Evolutionary conservation across 2,113 vertebrate genomes (phyloP).

Genomic region (Holacanthus passer): DNA sequence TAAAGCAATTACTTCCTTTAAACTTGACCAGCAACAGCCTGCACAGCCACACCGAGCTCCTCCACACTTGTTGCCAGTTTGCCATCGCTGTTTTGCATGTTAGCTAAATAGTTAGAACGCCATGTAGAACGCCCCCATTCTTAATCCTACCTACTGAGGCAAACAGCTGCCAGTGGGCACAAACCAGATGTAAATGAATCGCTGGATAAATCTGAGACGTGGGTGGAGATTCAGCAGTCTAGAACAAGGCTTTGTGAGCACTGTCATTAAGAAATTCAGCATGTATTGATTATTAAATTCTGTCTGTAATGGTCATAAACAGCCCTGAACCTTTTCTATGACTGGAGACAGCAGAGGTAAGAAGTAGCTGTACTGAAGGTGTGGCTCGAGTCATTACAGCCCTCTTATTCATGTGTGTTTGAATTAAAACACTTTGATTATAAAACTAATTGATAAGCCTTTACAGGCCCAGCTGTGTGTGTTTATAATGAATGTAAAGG

Average conservation of each 20-base stretch:
- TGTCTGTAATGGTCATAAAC: neutral
- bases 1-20: neutral
- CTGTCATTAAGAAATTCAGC: neutral
- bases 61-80: neutral
- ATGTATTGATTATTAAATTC: neutral
- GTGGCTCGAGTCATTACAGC: neutral
- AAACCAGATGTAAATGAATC: neutral
- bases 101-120: neutral
- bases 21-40: neutral
- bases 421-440: neutral
- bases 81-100: neutral
- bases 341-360: neutral
- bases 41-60: neutral
- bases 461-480: neutral
- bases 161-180: conserved; percentile 1
- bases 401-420: neutral
- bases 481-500: conserved; percentile 22
- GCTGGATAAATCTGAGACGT: neutral
- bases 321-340: neutral
- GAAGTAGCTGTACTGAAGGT: neutral
- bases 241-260: no score
- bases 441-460: neutral
- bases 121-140: neutral
- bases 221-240: neutral
- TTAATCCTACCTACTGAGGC: neutral